These are phyloP conservation scores for Rhodinocichla rosea DNA, from an alignment of 2,113 vertebrate genomes.

Conservation along the genomic window DNA sequence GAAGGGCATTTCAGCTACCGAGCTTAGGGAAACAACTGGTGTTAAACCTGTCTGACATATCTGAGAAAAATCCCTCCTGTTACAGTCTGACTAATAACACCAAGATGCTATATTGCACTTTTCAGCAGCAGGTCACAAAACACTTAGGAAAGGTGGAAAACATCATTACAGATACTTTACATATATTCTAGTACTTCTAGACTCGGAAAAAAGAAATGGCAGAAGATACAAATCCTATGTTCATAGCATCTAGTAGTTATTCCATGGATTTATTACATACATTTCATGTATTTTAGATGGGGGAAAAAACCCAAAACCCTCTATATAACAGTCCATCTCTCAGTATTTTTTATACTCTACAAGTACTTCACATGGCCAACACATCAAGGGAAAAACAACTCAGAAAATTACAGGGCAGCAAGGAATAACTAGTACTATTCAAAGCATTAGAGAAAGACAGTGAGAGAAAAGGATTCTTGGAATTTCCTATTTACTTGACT, in stretches of 20 bases:
- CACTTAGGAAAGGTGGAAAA: neutral
- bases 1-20: neutral
- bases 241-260: neutral
- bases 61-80: conserved; percentile 9
- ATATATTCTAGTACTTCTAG: neutral
- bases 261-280: neutral
- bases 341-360: neutral
- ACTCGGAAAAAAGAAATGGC: neutral
- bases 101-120: conserved; percentile 6
- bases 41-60: conserved; percentile 13
- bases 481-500: neutral
- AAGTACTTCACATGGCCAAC: neutral
- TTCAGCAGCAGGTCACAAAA: neutral
- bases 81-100: neutral
- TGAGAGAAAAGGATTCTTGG: neutral
- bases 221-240: neutral
- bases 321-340: neutral
- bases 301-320: fast-evolving
- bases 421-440: neutral
- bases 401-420: neutral
- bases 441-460: neutral
- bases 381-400: neutral
- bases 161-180: neutral
- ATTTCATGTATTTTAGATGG: neutral
- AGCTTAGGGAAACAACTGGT: neutral